phyloP scores from a whole-genome alignment of 2,888 invertebrate genomes.

The Dryocosmus kuriphilus region DNA sequence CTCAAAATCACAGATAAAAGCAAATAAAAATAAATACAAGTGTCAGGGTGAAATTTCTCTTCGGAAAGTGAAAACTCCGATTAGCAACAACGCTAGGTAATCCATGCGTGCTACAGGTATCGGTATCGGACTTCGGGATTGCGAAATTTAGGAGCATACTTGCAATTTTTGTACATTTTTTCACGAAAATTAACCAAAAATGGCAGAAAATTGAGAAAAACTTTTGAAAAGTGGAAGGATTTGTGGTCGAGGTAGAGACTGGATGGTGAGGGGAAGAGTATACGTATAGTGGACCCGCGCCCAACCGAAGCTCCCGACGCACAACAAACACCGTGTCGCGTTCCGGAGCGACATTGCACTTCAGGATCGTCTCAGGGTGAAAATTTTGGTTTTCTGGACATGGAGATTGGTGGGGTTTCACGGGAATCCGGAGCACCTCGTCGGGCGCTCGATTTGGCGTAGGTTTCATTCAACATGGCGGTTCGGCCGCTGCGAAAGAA shows the following conservation, averaged over 20 bases:
- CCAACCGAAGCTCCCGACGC: slow-evolving; percentile 70
- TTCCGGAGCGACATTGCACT: slow-evolving; percentile 12
- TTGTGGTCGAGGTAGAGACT: slow-evolving; percentile 41
- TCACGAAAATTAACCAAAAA: slow-evolving; percentile 39
- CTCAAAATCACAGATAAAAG: neutral
- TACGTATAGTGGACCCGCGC: slow-evolving; percentile 64
- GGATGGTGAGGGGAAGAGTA: slow-evolving; percentile 60
- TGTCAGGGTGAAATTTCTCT: neutral
- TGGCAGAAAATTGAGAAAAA: slow-evolving; percentile 43
- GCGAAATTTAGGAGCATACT: neutral
- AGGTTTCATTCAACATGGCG: slow-evolving; percentile 79
- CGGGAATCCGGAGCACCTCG: slow-evolving; percentile 62
- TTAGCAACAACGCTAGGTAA: slow-evolving; percentile 27
- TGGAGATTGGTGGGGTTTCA: slow-evolving; percentile 54
- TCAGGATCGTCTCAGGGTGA: neutral
- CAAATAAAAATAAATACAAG: neutral
- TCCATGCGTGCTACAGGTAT: slow-evolving; percentile 32
- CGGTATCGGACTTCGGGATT: neutral
- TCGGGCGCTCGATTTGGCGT: slow-evolving; percentile 72
- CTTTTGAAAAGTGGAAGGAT: slow-evolving; percentile 44
- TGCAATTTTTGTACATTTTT: neutral
- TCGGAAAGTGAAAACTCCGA: slow-evolving; percentile 6
- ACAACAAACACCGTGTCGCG: slow-evolving; percentile 66
- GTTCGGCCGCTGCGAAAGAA: slow-evolving; percentile 77
- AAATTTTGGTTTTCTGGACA: slow-evolving; percentile 48